phyloP scores from a whole-genome alignment of 2,888 invertebrate species.

The Tribolium freemani region DNA sequence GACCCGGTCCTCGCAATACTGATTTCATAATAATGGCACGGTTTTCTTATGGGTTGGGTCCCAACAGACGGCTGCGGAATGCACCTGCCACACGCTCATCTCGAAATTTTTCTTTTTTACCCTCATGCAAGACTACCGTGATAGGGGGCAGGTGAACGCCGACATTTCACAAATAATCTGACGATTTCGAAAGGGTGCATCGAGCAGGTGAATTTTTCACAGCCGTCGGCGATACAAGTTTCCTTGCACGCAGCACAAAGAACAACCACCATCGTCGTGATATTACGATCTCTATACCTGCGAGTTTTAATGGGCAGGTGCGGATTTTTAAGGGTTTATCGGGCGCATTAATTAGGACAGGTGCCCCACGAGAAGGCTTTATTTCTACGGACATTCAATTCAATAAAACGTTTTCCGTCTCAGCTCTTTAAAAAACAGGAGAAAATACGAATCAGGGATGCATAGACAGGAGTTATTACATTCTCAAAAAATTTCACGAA shows the following conservation, averaged over 20 bases:
- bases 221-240: background rate
- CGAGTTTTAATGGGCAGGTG: constrained; percentile 55
- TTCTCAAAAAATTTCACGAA: too few relatives aligned
- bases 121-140: constrained; percentile 37
- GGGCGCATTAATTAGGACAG: constrained; percentile 53
- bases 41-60: constrained; percentile 13
- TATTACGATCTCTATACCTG: constrained; percentile 33
- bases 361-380: constrained; percentile 36
- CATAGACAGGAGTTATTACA: too few relatives aligned
- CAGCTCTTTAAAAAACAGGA: too few relatives aligned
- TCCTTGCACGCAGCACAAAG: constrained; percentile 11
- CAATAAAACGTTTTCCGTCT: too few relatives aligned
- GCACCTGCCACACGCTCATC: constrained; percentile 40
- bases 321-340: constrained; percentile 62
- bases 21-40: constrained; percentile 22
- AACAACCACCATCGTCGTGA: constrained; percentile 20
- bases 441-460: background rate
- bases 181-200: constrained; percentile 42
- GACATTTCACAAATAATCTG: constrained; percentile 38
- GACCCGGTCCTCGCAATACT: background rate
- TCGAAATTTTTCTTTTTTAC: constrained; percentile 36
- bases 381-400: background rate
- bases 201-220: constrained; percentile 36
- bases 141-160: constrained; percentile 42
- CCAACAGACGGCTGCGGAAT: background rate